Evolutionary conservation across 2,113 vertebrate species (phyloP).

Genomic region (Choloepus hoffmanni): DNA sequence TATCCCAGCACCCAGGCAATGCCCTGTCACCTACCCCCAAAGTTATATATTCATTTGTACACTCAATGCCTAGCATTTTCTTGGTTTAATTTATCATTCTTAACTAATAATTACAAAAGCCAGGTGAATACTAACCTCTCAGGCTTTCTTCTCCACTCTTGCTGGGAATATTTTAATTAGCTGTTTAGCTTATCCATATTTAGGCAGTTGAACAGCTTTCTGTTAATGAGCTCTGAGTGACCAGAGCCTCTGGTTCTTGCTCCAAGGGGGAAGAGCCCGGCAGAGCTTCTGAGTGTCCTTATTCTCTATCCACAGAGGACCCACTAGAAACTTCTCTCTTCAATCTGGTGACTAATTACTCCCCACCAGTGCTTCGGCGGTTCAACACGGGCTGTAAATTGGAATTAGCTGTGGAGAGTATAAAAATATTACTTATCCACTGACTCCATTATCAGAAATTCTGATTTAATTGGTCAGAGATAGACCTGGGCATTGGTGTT

Average conservation of each 20-base stretch:
- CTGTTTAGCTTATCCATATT: not conserved
- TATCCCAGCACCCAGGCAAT: not conserved
- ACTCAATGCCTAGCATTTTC: not conserved
- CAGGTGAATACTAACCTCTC: not conserved
- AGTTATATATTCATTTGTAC: not conserved
- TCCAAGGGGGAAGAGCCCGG: not conserved
- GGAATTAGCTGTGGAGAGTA: not conserved
- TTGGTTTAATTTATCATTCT: not conserved
- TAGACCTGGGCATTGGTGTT: not conserved
- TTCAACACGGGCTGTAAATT: not conserved
- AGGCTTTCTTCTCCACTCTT: not conserved
- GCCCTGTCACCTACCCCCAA: not conserved
- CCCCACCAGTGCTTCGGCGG: not conserved
- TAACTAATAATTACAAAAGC: not conserved
- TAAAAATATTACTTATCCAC: not conserved
- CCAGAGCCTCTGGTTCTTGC: not conserved
- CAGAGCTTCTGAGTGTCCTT: not conserved
- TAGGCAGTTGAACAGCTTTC: not conserved
- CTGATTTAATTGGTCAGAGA: not conserved
- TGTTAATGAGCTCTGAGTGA: not conserved
- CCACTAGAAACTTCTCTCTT: not conserved
- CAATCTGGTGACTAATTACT: not conserved
- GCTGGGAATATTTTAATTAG: not conserved
- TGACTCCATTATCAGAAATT: slow-evolving; percentile 31
- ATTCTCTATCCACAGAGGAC: not conserved